A percentile compares a stretch with the other conserved stretches of the same genome.
Conservation (phyloP, 2,888 invertebrate species). For the Nesidiocoris tenuis region DNA sequence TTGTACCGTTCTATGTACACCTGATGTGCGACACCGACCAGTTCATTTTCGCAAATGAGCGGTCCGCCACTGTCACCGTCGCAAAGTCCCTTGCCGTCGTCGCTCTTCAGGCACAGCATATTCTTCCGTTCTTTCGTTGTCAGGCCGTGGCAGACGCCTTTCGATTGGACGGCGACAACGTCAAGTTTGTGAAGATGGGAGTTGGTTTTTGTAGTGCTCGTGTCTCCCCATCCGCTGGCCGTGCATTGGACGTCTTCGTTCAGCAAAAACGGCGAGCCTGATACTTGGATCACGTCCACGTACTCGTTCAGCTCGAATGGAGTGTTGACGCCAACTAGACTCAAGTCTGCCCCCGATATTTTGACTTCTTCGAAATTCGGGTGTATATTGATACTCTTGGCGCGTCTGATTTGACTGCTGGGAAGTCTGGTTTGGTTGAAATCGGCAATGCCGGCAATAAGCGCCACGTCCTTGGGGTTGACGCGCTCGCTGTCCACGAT, state of each 20-base stretch:
- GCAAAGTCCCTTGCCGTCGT: conserved; percentile 46
- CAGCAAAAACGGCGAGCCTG: conserved; percentile 44
- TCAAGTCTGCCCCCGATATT: conserved; percentile 46
- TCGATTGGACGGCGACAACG: conserved; percentile 46
- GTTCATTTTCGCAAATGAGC: conserved; percentile 46
- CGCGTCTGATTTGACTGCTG: conserved; percentile 41
- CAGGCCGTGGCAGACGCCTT: conserved; percentile 46
- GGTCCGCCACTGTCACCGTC: conserved; percentile 48
- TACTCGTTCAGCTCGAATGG: conserved; percentile 41
- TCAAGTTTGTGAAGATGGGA: conserved; percentile 43
- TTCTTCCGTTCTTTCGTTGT: conserved; percentile 45
- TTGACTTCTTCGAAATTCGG: conserved; percentile 46
- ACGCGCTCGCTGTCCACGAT: conserved; percentile 42
- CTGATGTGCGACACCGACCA: conserved; percentile 49
- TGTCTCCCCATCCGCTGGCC: conserved; percentile 48
- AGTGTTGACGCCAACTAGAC: conserved; percentile 35
- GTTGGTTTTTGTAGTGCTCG: conserved; percentile 42
- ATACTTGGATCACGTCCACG: conserved; percentile 42
- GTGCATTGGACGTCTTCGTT: conserved; percentile 44
- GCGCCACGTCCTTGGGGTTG: conserved; percentile 37
- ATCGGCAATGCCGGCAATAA: conserved; percentile 45
- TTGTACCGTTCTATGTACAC: conserved; percentile 48
- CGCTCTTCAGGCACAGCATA: conserved; percentile 47
- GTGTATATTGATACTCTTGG: conserved; percentile 44
- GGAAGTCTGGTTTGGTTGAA: conserved; percentile 41